Conservation (phyloP, 2,113 vertebrate species). For the Nestor notabilis region DNA sequence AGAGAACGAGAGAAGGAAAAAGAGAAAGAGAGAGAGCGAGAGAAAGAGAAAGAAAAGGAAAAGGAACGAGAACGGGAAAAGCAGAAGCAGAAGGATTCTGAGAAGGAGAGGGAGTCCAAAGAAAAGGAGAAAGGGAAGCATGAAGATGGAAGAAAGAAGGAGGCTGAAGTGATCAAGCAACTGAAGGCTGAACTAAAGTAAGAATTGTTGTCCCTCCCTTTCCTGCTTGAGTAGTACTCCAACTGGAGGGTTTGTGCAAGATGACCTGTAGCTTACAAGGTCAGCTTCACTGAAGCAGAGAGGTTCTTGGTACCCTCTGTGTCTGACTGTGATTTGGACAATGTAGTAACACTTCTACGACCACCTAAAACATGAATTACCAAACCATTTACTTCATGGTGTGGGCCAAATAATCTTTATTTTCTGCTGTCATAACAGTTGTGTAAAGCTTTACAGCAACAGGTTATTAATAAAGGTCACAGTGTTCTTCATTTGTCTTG, state of each 20-base stretch:
- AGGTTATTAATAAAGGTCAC: background rate
- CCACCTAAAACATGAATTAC: background rate
- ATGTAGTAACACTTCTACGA: background rate
- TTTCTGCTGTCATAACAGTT: background rate
- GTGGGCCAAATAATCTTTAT: background rate
- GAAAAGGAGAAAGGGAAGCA: slow-evolving; percentile 87
- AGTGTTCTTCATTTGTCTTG: background rate
- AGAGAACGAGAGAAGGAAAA: slow-evolving; percentile 76
- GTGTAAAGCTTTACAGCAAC: background rate
- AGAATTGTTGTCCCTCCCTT: background rate
- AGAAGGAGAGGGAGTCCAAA: slow-evolving; percentile 79
- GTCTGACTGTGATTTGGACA: background rate
- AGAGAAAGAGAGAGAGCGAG: slow-evolving; percentile 60
- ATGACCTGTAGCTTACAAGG: fast-evolving
- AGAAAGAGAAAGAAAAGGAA: slow-evolving; percentile 87
- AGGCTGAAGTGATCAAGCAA: slow-evolving; percentile 89
- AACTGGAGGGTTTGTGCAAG: fast-evolving
- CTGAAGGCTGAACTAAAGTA: slow-evolving; percentile 96
- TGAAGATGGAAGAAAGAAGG: slow-evolving; percentile 84
- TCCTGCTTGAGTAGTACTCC: background rate
- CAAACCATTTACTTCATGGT: background rate
- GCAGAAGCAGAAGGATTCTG: slow-evolving; percentile 78
- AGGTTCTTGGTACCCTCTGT: background rate
- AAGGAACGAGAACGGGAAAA: slow-evolving; percentile 83
- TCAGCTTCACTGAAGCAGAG: background rate